phyloP scores from a whole-genome alignment of 2,113 vertebrate genomes.

The Conger conger region DNA sequence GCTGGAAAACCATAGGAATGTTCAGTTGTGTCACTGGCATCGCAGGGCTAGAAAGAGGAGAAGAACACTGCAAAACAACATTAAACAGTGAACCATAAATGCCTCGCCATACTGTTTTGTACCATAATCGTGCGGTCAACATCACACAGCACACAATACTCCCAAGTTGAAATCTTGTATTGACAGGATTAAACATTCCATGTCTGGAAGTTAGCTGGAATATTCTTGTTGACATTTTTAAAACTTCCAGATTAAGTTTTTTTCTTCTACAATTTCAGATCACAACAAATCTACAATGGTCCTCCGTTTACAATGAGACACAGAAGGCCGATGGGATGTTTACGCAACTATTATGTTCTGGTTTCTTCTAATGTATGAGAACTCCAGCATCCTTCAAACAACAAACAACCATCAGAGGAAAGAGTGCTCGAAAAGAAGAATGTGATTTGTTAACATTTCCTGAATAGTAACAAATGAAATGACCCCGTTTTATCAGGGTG shows the following conservation, averaged over 20 bases:
- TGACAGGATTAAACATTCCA: neutral
- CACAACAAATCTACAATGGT: no score
- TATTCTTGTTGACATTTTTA: no score
- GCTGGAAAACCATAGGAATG: slow-evolving; percentile 36
- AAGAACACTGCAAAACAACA: slow-evolving; percentile 51
- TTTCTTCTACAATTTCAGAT: neutral
- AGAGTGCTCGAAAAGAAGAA: neutral
- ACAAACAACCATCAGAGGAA: neutral
- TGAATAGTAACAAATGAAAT: neutral
- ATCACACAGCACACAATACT: slow-evolving; percentile 36
- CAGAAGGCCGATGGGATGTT: neutral
- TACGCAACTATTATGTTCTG: neutral
- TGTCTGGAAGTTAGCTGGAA: no score
- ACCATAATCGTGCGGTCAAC: slow-evolving; percentile 19
- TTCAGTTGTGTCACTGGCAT: slow-evolving; percentile 34
- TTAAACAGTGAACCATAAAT: slow-evolving; percentile 45
- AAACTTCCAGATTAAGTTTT: no score
- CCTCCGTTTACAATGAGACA: neutral
- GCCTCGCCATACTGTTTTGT: slow-evolving; percentile 31
- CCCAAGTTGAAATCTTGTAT: slow-evolving; percentile 12
- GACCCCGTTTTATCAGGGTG: neutral
- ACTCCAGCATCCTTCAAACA: neutral
- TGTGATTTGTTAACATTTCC: neutral
- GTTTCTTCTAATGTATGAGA: neutral
- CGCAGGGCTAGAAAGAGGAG: slow-evolving; percentile 55